Base-by-base conservation (phyloP, 2,888 invertebrate genomes). In the Euproctis similis region DNA sequence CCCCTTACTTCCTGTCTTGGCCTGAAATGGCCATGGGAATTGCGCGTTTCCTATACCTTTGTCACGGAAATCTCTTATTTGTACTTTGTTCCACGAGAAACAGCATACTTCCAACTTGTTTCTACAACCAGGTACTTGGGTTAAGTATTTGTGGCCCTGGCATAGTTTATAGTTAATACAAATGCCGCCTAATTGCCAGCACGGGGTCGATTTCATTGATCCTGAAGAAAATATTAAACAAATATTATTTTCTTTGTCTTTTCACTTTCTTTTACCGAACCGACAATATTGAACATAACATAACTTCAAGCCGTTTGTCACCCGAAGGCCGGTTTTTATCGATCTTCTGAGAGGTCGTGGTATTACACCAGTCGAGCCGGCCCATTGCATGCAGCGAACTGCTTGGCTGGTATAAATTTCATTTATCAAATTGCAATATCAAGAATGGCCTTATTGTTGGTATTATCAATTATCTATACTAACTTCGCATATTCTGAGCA, bases 111-210 rank as follows among this genome's bases (percentile, higher is more conserved):
- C 62, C 2, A 55, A 34, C 24, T 58, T 65, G 28, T 62, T 50
- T 42, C 61, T 73, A 45, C 82, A 84, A 8, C 75, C 82, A 1
- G 64, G 61, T 1, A 76, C 59, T 53, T 80, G 58, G 0, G 70
- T 52, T 6, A 73, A 36, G 8, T 29, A 76, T 4, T 42, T 49
- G 18, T 47, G 51, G 1, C 72, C 72, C 1, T 46, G 40, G 25
- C 82, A 84, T n/a, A 81, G 51, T 7, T 61, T 54, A 31, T 52
- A 28, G 30, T 61, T 46, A 21, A 82, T 45, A 45, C 82, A 84
- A 36, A 84, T 67, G 0, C 82, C 82, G 1, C 76, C 74, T 1
- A 58, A 50, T 24, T 42, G 13, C 75, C 80, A 81, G 42, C 82
- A 84, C 1, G 72, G 61, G 2, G 78, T 77, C 1, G 60, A 48